These are phyloP conservation scores for Eudorcas thomsonii DNA, from an alignment of 2,113 vertebrate species.

Conservation along the genomic window DNA sequence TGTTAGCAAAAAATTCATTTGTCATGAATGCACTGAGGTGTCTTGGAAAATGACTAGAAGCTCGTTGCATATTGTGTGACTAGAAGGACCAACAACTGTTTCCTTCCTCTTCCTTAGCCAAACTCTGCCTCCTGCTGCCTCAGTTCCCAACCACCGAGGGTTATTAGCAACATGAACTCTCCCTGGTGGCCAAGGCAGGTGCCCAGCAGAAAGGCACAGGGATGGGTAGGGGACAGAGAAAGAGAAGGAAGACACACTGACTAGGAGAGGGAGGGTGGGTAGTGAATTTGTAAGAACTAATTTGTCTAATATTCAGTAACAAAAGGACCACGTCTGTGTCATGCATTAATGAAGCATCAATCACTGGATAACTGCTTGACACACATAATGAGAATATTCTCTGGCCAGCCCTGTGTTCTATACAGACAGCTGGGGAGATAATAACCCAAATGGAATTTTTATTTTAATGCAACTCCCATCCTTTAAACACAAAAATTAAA, in stretches of 20 bases:
- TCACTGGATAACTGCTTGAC: constrained; percentile 85
- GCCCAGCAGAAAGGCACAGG: constrained; percentile 35
- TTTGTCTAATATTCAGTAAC: constrained; percentile 90
- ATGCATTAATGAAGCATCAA: constrained; percentile 86
- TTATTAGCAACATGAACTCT: constrained; percentile 80
- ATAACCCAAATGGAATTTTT: constrained; percentile 73
- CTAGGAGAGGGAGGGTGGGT: constrained; percentile 45
- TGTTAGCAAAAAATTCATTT: constrained; percentile 80
- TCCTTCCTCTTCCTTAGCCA: constrained; percentile 60
- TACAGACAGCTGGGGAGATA: constrained; percentile 78
- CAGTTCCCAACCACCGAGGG: constrained; percentile 46
- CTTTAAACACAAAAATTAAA: constrained; percentile 75
- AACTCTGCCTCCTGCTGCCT: constrained; percentile 52
- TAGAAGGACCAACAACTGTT: constrained; percentile 35
- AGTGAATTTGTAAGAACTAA: constrained; percentile 85
- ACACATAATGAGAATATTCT: constrained; percentile 82
- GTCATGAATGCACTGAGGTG: constrained; percentile 70
- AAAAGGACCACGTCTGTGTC: constrained; percentile 80
- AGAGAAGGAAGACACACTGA: not conserved
- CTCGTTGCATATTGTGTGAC: constrained; percentile 38
- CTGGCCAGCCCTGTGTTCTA: constrained; percentile 72
- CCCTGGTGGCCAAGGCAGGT: constrained; percentile 47
- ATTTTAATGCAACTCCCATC: constrained; percentile 75
- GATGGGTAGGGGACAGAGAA: not conserved
- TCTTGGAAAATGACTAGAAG: constrained; percentile 38